Percentiles rank a stretch among this genome's conserved stretches.
Conservation (phyloP, 2,797 vertebrate species). For the Rhabdomys pumilio region DNA sequence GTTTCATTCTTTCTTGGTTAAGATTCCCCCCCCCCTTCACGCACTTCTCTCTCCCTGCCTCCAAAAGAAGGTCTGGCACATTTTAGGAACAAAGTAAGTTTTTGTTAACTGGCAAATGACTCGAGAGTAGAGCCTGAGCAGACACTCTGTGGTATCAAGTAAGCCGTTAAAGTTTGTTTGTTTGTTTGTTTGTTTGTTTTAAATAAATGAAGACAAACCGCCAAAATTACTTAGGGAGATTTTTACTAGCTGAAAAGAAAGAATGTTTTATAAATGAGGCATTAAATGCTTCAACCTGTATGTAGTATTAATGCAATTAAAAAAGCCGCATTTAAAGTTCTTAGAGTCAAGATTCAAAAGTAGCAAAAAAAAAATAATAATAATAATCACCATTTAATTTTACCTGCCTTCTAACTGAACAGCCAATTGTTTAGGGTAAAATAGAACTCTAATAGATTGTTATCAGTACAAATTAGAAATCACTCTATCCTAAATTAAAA, state of each 20-base stretch:
- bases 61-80: not conserved
- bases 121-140: not conserved
- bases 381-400: not conserved
- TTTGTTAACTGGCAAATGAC: not conserved
- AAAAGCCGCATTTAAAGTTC: slow-evolving; percentile 8
- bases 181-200: not conserved
- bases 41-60: not conserved
- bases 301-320: not conserved
- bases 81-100: not conserved
- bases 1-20: not conserved
- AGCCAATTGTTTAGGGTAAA: not conserved
- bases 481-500: not conserved
- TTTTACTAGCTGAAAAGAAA: not conserved
- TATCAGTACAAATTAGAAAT: not conserved
- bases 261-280: not conserved
- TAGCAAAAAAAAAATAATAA: not conserved
- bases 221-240: slow-evolving; percentile 29
- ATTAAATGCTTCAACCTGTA: not conserved
- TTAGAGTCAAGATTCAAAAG: slow-evolving; percentile 43
- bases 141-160: not conserved
- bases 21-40: not conserved
- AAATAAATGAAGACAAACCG: slow-evolving; percentile 21
- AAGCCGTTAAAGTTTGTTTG: not conserved
- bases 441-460: not conserved
- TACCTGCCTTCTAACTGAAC: slow-evolving; percentile 8